Percentiles rank a stretch among this genome's conserved stretches.
phyloP scores from a whole-genome alignment of 1,140 invertebrate genomes.

The Sweltsa coloradensis region DNA sequence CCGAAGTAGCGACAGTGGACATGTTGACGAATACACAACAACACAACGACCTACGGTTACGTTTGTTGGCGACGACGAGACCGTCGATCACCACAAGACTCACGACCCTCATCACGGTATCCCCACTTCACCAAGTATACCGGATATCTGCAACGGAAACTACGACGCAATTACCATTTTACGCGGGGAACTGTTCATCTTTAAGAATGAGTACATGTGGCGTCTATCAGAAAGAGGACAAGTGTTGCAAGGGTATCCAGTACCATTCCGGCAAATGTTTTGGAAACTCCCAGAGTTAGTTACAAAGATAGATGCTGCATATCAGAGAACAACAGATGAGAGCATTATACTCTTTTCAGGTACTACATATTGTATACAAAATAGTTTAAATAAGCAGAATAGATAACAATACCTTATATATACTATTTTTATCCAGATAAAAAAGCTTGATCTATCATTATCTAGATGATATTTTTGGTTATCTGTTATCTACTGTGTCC shows the following conservation, averaged over 20 bases:
- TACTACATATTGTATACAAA: constrained; percentile 21
- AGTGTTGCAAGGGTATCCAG: constrained; percentile 46
- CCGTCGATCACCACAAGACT: constrained; percentile 31
- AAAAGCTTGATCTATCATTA: too few species aligned
- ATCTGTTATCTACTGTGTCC: too few species aligned
- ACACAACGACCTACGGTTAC: constrained; percentile 13
- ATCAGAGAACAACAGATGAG: constrained; percentile 51
- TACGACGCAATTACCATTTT: constrained; percentile 57
- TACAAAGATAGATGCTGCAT: constrained; percentile 56
- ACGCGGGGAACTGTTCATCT: constrained; percentile 55
- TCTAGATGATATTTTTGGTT: too few species aligned
- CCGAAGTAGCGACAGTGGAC: background rate
- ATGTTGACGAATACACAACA: background rate
- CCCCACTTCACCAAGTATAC: constrained; percentile 24
- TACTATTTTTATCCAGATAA: too few species aligned
- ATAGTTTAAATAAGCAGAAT: too few species aligned
- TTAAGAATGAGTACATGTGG: constrained; percentile 58
- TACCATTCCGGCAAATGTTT: constrained; percentile 43
- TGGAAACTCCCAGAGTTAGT: constrained; percentile 41
- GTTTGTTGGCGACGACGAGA: constrained; percentile 33
- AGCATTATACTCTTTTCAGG: constrained; percentile 64
- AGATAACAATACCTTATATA: too few species aligned
- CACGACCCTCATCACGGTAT: constrained; percentile 23
- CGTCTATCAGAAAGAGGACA: constrained; percentile 35
- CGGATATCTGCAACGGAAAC: constrained; percentile 45